These are phyloP conservation scores for Phodopus roborovskii DNA, from an alignment of 2,113 vertebrate species.

Conservation along the genomic window DNA sequence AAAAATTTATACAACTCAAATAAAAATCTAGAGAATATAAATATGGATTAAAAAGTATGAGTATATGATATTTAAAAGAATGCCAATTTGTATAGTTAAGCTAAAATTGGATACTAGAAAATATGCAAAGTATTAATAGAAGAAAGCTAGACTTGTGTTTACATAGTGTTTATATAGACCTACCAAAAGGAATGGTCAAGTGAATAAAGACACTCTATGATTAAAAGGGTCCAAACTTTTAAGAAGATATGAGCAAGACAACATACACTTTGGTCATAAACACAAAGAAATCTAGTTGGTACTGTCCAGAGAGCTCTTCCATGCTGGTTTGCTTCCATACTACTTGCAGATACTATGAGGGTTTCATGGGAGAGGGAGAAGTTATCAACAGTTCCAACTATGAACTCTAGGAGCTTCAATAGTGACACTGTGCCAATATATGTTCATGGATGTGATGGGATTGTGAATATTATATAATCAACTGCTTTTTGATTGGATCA, in stretches of 20 bases:
- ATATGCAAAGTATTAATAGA: background rate
- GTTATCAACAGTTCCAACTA: background rate
- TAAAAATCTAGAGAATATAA: background rate
- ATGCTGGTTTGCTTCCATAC: background rate
- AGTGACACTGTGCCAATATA: no score
- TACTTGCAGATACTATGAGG: no score
- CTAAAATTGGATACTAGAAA: constrained; percentile 27
- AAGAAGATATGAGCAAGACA: background rate
- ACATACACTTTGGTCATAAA: background rate
- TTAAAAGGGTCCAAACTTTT: background rate
- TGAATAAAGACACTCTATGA: background rate
- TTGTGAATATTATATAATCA: background rate
- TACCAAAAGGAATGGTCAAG: background rate
- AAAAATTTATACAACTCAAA: background rate
- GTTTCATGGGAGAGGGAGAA: background rate
- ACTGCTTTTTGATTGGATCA: no score
- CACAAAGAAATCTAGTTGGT: background rate
- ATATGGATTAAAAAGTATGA: background rate
- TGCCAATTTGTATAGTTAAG: background rate
- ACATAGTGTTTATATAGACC: background rate
- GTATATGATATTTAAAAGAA: background rate
- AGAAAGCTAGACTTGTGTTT: constrained; percentile 28
- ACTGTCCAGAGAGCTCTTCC: background rate
- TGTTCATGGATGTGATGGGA: background rate
- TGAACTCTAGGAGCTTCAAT: background rate